Evolutionary conservation across 2,888 invertebrate genomes (phyloP), one percentile per base, ranked within the genome.

Genomic region (Bruchidius siliquastri): DNA sequence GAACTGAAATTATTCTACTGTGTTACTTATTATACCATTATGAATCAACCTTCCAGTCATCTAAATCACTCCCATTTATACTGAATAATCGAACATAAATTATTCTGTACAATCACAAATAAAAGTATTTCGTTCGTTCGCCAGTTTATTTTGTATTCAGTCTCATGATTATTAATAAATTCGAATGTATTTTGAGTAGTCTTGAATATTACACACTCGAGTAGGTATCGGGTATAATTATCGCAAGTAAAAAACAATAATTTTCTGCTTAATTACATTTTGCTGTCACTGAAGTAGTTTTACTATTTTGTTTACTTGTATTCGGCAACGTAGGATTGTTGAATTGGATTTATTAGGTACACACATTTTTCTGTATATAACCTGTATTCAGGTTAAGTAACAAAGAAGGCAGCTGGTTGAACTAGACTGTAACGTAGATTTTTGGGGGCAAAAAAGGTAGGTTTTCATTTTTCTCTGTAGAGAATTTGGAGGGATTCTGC

Each of bases 91-190:
- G 6, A 18, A 49, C 49, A 49, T 49, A 49, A 49, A 49, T 49
- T 49, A 49, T 49, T 49, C 0, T 4, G 49, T 49, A 49, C 49
- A 22, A 69, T 69, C 69, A 66, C 22, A 69, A 69, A 72, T 72
- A 69, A 72, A 72, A 72, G 66, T 72, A 72, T 30, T 72, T 21
- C 68, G 30, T 70, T 21, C 21, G 32, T 26, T 32, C 20, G 70
- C 21, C 18, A 30, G 22, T 70, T 70, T 30, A 70, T 70, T 70
- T 49, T 49, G 30, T 70, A 70, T 70, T 32, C 49, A 70, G 2
- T 32, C 70, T 32, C 70, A 49, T 70, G 70, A 49, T 49, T 30
- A 49, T 70, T 70, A 49, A 49, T 49, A 18, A 49, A 49, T 49
- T 49, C 49, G 49, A 49, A 49, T 49, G 49, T 49, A 18, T 49